Conservation (phyloP, 2,797 vertebrate species). For the Myotis myotis region DNA sequence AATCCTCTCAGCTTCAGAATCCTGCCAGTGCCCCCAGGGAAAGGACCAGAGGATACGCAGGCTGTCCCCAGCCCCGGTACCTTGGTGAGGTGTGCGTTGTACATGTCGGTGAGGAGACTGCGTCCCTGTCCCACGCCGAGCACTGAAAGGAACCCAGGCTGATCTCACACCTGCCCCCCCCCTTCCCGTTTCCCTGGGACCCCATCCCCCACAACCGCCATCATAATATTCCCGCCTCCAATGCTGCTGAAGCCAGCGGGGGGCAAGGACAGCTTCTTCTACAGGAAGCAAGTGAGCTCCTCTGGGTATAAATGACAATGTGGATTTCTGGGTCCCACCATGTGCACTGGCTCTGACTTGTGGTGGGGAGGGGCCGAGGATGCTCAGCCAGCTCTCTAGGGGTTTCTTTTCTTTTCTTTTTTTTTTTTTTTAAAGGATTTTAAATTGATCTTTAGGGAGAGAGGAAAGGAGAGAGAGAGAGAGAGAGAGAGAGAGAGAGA, state of each 20-base stretch:
- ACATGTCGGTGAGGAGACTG: conserved; percentile 86
- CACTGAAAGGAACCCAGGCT: conserved; percentile 84
- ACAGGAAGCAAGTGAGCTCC: neutral
- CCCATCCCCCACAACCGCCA: neutral
- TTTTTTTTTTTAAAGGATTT: neutral
- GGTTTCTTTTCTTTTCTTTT: neutral
- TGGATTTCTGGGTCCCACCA: neutral
- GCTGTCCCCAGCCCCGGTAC: conserved; percentile 80
- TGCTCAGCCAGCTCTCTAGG: neutral
- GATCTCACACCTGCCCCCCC: neutral
- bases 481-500: no score
- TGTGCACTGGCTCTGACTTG: neutral
- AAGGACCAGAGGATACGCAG: neutral
- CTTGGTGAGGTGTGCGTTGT: conserved; percentile 88
- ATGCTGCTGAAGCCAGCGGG: neutral
- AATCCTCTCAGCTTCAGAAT: neutral
- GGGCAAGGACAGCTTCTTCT: neutral
- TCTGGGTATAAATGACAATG: neutral
- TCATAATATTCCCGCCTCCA: neutral
- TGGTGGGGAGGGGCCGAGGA: neutral
- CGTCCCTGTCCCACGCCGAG: conserved; percentile 89
- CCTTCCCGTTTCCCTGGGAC: neutral
- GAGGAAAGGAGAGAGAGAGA: no score
- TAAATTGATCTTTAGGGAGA: neutral
- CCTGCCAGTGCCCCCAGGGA: neutral